A percentile compares a stretch with the other conserved stretches of the same genome.
These are phyloP conservation scores for Actinernus sp. DNA, from an alignment of 92 coral and sea anemone genomes.

Conservation along the genomic window DNA sequence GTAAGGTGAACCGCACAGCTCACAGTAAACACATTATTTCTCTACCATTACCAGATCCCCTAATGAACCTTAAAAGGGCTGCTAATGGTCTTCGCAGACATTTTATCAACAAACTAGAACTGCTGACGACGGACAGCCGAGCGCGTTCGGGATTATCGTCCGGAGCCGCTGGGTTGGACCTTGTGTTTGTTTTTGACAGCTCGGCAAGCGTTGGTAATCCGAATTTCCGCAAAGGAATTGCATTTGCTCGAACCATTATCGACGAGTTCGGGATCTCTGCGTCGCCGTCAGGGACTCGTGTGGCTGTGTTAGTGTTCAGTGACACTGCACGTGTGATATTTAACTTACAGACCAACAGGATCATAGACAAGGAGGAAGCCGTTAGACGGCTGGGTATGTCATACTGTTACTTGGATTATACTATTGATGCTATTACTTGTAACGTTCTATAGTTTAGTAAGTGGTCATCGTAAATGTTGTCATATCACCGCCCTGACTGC, in stretches of 20 bases:
- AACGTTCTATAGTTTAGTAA: too few relatives aligned
- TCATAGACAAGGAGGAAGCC: slow-evolving; percentile 70
- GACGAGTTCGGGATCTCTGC: slow-evolving; percentile 93
- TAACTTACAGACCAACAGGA: slow-evolving; percentile 79
- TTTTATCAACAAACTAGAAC: slow-evolving; percentile 85
- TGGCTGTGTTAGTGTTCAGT: slow-evolving; percentile 92
- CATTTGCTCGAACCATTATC: slow-evolving; percentile 87
- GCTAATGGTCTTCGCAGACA: slow-evolving; percentile 81
- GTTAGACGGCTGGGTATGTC: slow-evolving; percentile 76
- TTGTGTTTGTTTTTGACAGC: slow-evolving; percentile 95
- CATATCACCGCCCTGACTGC: too few relatives aligned
- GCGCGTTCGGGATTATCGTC: slow-evolving; percentile 96
- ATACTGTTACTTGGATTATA: too few relatives aligned
- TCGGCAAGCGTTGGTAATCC: slow-evolving; percentile 93
- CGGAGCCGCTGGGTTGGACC: slow-evolving; percentile 96
- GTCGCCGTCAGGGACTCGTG: slow-evolving; percentile 89
- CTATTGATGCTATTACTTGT: too few relatives aligned
- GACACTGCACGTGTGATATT: slow-evolving; percentile 71
- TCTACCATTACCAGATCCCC: slow-evolving; percentile 62
- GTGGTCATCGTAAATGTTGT: too few relatives aligned
- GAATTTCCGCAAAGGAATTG: slow-evolving; percentile 91
- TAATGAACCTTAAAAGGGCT: slow-evolving; percentile 66
- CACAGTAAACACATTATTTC: too few relatives aligned
- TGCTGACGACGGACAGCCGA: slow-evolving; percentile 90
- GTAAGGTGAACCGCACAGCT: too few relatives aligned